Conservation (phyloP, 1,140 invertebrate genomes). For the Pseudomyrmex sp. region DNA sequence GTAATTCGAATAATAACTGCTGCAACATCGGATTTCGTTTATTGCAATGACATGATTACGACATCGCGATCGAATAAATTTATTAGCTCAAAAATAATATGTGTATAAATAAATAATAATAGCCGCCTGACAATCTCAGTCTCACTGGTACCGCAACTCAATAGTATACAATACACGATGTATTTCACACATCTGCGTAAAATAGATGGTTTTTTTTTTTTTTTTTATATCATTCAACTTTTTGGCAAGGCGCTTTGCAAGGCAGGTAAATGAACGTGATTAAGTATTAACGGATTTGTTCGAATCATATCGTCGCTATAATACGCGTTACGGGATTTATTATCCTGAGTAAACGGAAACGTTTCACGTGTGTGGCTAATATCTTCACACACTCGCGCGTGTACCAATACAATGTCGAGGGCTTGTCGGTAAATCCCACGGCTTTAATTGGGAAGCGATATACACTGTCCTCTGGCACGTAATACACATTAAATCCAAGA, state of each 20-base stretch:
- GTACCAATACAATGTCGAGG: conserved; percentile 48
- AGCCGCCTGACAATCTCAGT: too few species aligned
- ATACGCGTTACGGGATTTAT: conserved; percentile 28
- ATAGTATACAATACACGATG: background rate
- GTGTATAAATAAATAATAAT: too few species aligned
- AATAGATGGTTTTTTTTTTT: too few species aligned
- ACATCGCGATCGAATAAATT: conserved; percentile 11
- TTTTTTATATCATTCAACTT: background rate
- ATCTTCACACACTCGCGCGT: conserved; percentile 17
- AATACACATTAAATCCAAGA: conserved; percentile 61
- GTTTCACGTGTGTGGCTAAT: conserved; percentile 3
- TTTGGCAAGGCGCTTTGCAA: background rate
- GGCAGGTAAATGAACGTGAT: background rate
- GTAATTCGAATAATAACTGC: conserved; percentile 32
- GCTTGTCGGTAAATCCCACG: conserved; percentile 58
- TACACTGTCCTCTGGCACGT: conserved; percentile 54
- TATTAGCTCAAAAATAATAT: too few species aligned
- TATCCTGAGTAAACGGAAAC: background rate
- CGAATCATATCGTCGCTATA: conserved; percentile 1
- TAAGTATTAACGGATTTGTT: background rate
- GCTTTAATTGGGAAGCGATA: conserved; percentile 63
- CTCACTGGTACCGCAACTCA: background rate
- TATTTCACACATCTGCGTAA: background rate
- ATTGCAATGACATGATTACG: background rate
- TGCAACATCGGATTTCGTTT: conserved; percentile 19